A percentile compares a stretch with the other conserved stretches of the same genome.
phyloP scores from a whole-genome alignment of 2,113 vertebrate genomes.

The Hippotragus niger region DNA sequence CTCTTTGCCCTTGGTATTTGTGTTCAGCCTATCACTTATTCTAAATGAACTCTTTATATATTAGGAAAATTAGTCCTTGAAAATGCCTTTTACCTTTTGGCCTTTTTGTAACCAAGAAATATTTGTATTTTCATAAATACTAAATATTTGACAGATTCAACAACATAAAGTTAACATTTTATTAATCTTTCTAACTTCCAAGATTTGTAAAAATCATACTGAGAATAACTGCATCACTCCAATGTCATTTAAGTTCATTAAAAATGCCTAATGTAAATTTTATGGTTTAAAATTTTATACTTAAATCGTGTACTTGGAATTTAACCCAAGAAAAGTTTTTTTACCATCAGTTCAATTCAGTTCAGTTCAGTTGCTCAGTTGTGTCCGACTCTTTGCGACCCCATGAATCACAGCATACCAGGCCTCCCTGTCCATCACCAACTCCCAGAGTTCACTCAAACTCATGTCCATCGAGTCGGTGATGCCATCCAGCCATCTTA shows the following conservation, averaged over 20 bases:
- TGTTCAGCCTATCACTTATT: background rate
- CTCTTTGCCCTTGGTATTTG: background rate
- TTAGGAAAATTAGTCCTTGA: background rate
- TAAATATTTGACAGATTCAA: background rate
- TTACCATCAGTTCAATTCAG: background rate
- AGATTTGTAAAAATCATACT: background rate
- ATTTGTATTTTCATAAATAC: background rate
- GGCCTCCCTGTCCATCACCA: too few relatives aligned
- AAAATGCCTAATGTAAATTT: background rate
- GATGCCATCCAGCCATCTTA: too few relatives aligned
- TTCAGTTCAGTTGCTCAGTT: background rate
- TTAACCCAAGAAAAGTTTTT: background rate
- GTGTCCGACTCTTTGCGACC: background rate
- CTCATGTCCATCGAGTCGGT: too few relatives aligned
- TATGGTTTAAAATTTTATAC: background rate
- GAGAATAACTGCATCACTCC: background rate
- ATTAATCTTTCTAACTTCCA: background rate
- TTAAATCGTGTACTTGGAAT: background rate
- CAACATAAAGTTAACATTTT: background rate
- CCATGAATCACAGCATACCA: too few relatives aligned
- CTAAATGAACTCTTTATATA: background rate
- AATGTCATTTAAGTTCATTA: background rate
- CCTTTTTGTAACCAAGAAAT: background rate
- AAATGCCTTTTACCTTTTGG: background rate
- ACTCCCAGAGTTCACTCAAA: fast-evolving